Base-by-base conservation (phyloP, 2,113 vertebrate species). In the Notechis scutatus region DNA sequence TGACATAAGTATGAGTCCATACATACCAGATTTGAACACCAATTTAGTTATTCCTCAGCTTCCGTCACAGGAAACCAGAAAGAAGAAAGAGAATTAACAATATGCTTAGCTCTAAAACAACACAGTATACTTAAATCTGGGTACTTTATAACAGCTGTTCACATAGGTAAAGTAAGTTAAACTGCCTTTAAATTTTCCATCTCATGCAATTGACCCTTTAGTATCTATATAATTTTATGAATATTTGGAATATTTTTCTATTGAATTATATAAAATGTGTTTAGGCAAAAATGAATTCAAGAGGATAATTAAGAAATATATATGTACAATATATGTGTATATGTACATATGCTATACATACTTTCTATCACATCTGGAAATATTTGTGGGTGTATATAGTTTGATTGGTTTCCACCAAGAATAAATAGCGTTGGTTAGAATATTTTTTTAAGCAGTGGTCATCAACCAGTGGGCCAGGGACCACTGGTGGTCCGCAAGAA, bases 1-100 rank as follows among this genome's bases (percentile, higher is more conserved):
- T 97, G 95, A 96, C 94, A 95, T 93, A 94, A 91, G 0, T 21
- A 7, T 20, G 0, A 45, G 34, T 50, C 42, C 55, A 94, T 90
- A 90, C 34, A 93, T 92, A 90, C 5, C 91, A 92, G 2, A 74
- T 55, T 55, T 91, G 55, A 56, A 86, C 54, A 93, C 18, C 45
- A 88, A 89, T 0, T 86, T 87, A n/a, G 12, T n/a, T 81, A 87
- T 69, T 86, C 20, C 24, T 87, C 50, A 61, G 6, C 0, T 47
- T 50, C 81, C 69, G 3, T 29, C 2, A 0, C 0, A 0, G n/a
- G 92, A 94, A 90, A 14, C 55, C 50, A 91, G 91, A 0, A 85
- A n/a, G 23, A 86, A 91, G 87, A 92, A 92, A 92, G 47, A 34
- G 47, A 92, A 55, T 90, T 39, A n/a, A 90, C 47, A 55, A 88